Evolutionary conservation across 1,140 invertebrate genomes (phyloP).

Genomic region (Archegozetes longisetosus): DNA sequence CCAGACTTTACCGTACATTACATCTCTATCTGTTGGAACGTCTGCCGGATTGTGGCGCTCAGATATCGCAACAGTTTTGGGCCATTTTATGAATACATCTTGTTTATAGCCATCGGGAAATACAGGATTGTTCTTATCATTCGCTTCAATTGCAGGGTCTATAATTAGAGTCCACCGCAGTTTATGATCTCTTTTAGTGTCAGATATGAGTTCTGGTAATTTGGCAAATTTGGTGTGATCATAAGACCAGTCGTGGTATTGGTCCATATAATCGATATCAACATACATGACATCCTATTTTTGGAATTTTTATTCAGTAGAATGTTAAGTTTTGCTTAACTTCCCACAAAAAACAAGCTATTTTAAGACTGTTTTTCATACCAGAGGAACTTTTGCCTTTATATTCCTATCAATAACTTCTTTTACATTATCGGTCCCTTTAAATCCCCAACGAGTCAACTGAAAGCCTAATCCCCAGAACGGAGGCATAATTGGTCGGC

Average conservation of each 20-base stretch:
- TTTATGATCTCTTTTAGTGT: slow-evolving; percentile 26
- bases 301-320: slow-evolving; percentile 26
- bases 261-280: slow-evolving; percentile 83
- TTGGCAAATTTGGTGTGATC: slow-evolving; percentile 26
- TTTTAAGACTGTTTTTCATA: too few relatives aligned
- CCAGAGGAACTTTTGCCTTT: slow-evolving; percentile 28
- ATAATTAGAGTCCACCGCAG: slow-evolving; percentile 27
- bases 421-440: slow-evolving; percentile 33
- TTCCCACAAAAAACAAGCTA: too few relatives aligned
- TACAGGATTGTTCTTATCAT: slow-evolving; percentile 22
- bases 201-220: slow-evolving; percentile 28
- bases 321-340: slow-evolving; percentile 27
- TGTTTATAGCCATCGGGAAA: not conserved
- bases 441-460: slow-evolving; percentile 1
- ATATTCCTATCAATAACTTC: slow-evolving; percentile 26
- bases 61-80: not conserved
- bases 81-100: slow-evolving; percentile 2
- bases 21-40: slow-evolving; percentile 8
- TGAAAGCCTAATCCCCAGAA: slow-evolving; percentile 34
- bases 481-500: too few relatives aligned
- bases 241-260: slow-evolving; percentile 63
- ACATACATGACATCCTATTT: slow-evolving; percentile 55
- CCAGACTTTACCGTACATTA: slow-evolving; percentile 22
- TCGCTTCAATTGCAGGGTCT: slow-evolving; percentile 26
- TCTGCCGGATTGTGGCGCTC: not conserved